Conservation (phyloP, 2,888 invertebrate species). For the Caenorhabditis sp. region DNA sequence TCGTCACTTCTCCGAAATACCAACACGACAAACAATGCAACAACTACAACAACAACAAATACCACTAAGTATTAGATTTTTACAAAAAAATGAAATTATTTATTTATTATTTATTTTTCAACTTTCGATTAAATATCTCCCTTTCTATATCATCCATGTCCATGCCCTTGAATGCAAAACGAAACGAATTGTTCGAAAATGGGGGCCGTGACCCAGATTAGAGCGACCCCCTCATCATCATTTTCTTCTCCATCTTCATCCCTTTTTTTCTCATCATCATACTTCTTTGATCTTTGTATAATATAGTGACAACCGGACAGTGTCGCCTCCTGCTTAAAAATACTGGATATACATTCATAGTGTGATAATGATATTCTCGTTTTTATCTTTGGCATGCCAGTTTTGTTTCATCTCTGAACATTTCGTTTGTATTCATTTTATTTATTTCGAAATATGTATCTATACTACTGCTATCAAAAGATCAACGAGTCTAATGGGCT, state of each 20-base stretch:
- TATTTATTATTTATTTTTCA: not conserved
- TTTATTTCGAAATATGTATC: too few relatives aligned
- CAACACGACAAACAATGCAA: constrained; percentile 12
- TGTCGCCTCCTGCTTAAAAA: not conserved
- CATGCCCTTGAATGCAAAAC: not conserved
- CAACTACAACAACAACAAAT: not conserved
- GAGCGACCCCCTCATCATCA: not conserved
- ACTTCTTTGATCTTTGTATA: not conserved
- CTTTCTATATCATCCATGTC: not conserved
- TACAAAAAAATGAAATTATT: not conserved
- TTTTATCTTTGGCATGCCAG: too few relatives aligned
- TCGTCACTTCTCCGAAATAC: constrained; percentile 42
- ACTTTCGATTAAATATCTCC: not conserved
- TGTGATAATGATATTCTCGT: too few relatives aligned
- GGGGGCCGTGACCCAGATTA: not conserved
- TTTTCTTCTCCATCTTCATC: not conserved
- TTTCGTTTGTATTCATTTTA: too few relatives aligned
- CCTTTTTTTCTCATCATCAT: not conserved
- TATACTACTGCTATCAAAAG: too few relatives aligned
- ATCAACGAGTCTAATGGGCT: too few relatives aligned
- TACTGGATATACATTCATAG: not conserved
- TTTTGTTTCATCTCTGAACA: too few relatives aligned
- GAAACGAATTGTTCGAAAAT: not conserved
- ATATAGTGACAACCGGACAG: not conserved
- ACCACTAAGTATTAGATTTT: not conserved